Evolutionary conservation across 2,113 vertebrate genomes (phyloP), one percentile per base, ranked within the genome.

Genomic region (Spermophilus dauricus): DNA sequence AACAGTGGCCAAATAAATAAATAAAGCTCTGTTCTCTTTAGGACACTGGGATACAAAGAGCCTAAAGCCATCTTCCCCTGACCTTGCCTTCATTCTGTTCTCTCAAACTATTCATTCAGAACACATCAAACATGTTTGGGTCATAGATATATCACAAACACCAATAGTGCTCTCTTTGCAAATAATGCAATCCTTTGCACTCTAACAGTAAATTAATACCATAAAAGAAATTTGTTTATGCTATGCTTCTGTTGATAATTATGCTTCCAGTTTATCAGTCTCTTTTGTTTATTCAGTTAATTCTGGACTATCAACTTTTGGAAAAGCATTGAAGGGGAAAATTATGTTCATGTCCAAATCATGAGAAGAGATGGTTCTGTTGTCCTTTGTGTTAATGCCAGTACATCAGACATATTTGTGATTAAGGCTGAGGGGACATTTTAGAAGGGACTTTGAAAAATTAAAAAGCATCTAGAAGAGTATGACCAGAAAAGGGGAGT

Each of bases 181-280:
- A 96, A 91, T 80, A 87, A 83, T 75, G 17, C 76, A 96, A 85
- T 91, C 94, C 14, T 91, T 91, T 88, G 10, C 69, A 81, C n/a
- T 63, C 24, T 86, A 28, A 86, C 39, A 85, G 34, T 72, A 93
- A 91, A 95, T 92, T 77, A 72, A 86, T 78, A 73, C 51, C 45
- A 75, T 63, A 95, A 94, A 95, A 45, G 76, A 39, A 91, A 93
- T 86, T 77, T 94, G 17, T 58, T 58, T 18, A 86, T 77, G 81
- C 90, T 93, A 70, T 96, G 32, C 73, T 70, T 91, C 85, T 93
- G 32, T 88, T 94, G 58, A 76, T 20, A 92, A 58, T 88, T 81
- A 87, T 76, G 10, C 48, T 95, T 92, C 75, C 83, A 89, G 63
- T 69, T 81, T 96, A 89, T 91, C 91, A 45, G 20, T 76, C 39